phyloP scores from a whole-genome alignment of 2,888 invertebrate species.

The Nebria salina region DNA sequence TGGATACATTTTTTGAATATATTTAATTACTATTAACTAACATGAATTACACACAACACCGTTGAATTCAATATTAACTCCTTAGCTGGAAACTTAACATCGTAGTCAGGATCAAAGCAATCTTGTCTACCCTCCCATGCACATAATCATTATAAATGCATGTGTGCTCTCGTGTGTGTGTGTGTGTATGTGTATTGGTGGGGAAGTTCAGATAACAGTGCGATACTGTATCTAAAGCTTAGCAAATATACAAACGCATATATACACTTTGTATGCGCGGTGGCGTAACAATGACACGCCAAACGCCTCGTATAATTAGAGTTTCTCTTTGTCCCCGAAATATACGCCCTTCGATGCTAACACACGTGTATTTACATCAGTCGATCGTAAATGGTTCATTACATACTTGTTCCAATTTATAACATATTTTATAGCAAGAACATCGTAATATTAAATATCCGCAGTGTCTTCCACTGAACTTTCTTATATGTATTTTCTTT shows the following conservation, averaged over 20 bases:
- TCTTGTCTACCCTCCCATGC: background rate
- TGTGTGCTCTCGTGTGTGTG: background rate
- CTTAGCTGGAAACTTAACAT: background rate
- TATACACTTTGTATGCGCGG: background rate
- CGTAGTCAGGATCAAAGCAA: background rate
- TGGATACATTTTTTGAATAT: too few relatives aligned
- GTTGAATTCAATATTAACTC: background rate
- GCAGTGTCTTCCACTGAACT: too few relatives aligned
- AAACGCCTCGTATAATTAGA: background rate
- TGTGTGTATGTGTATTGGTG: conserved; percentile 11
- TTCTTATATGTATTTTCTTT: too few relatives aligned
- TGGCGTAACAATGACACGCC: background rate
- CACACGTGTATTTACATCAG: background rate
- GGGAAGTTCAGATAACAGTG: background rate
- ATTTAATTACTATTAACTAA: background rate
- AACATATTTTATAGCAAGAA: too few relatives aligned
- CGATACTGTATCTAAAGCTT: background rate
- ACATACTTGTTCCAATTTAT: background rate
- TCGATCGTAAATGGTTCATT: background rate
- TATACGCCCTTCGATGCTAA: background rate
- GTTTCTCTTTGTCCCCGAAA: background rate
- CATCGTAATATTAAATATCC: too few relatives aligned
- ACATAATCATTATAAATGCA: background rate
- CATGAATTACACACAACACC: background rate
- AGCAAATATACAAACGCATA: background rate